Percentiles rank a stretch among this genome's conserved stretches.
phyloP scores from a whole-genome alignment of 53 echinoderm and acorn worm genomes.

The Stichopus horrens region DNA sequence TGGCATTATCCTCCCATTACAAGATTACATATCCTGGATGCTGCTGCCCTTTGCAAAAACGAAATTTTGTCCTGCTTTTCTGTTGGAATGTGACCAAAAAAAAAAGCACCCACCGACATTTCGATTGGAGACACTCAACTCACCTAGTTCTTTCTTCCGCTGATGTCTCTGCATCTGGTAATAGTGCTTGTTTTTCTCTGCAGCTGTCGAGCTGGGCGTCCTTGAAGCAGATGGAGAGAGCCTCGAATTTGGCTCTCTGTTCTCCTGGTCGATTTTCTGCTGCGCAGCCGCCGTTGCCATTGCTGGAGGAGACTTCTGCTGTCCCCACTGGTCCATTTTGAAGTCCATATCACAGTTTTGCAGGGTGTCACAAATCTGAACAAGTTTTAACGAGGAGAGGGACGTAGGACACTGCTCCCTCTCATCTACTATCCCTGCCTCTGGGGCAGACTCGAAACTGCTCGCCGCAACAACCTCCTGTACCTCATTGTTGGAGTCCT shows the following conservation, averaged over 20 bases:
- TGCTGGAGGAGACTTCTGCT: slow-evolving; percentile 38
- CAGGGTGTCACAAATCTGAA: slow-evolving; percentile 46
- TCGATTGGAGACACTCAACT: not conserved
- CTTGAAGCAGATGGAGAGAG: slow-evolving; percentile 28
- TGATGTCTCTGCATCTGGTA: slow-evolving; percentile 45
- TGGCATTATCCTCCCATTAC: too few relatives aligned
- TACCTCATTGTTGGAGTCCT: not conserved
- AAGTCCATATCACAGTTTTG: slow-evolving; percentile 48
- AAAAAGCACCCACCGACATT: too few relatives aligned
- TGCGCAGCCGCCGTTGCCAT: not conserved
- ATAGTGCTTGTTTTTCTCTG: slow-evolving; percentile 42
- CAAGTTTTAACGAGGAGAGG: slow-evolving; percentile 43
- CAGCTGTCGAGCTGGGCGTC: not conserved
- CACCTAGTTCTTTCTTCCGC: slow-evolving; percentile 46
- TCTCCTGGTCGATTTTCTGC: slow-evolving; percentile 39
- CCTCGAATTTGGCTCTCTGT: slow-evolving; percentile 42
- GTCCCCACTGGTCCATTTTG: slow-evolving; percentile 51
- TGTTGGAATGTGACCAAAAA: too few relatives aligned
- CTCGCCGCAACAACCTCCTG: slow-evolving; percentile 15
- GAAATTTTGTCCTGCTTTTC: too few relatives aligned
- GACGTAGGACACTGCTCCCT: slow-evolving; percentile 40
- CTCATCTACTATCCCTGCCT: slow-evolving; percentile 16
- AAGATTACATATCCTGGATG: too few relatives aligned
- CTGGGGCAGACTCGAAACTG: slow-evolving; percentile 10
- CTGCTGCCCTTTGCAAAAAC: too few relatives aligned